Conservation (phyloP, 2,113 vertebrate species). For the Rhinogobius similis region DNA sequence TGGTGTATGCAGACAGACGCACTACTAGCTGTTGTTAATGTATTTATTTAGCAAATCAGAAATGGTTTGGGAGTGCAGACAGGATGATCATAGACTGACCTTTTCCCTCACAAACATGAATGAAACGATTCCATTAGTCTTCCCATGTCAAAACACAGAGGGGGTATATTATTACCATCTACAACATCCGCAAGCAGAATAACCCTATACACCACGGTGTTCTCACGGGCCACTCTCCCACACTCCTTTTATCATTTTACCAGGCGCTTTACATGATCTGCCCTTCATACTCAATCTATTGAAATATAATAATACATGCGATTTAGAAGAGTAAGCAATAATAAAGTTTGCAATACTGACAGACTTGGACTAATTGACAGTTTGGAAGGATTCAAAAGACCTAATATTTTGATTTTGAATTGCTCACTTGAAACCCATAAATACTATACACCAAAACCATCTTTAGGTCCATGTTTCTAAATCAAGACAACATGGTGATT, state of each 20-base stretch:
- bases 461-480: no score
- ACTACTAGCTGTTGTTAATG: no score
- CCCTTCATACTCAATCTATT: constrained; percentile 12
- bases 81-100: constrained; percentile 25
- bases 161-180: constrained; percentile 63
- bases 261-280: constrained; percentile 44
- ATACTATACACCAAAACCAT: no score
- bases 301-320: not conserved
- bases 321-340: not conserved
- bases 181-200: constrained; percentile 54
- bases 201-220: constrained; percentile 36
- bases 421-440: no score
- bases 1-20: no score
- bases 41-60: no score
- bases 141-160: constrained; percentile 70
- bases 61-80: not conserved
- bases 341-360: no score
- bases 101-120: constrained; percentile 5
- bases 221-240: constrained; percentile 46
- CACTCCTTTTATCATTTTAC: constrained; percentile 60
- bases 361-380: no score
- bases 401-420: no score
- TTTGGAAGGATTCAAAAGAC: no score
- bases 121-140: constrained; percentile 62
- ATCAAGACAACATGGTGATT: no score